Evolutionary conservation across 2,888 invertebrate species (phyloP).

Genomic region (Nemotelus pantherinus): DNA sequence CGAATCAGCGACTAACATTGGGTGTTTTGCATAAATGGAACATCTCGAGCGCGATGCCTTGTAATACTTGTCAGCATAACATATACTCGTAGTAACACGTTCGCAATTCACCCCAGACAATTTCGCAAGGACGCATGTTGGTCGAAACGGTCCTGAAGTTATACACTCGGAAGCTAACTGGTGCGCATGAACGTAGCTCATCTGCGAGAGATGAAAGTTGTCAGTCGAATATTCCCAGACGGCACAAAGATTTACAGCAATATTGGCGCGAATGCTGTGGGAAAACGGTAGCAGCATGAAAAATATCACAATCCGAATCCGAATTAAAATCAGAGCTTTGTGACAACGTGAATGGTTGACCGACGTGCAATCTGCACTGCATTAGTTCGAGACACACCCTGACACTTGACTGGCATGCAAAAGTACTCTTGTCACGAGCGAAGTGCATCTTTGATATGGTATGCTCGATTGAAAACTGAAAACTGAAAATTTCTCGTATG

Average conservation of each 20-base stretch:
- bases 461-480: constrained; percentile 29
- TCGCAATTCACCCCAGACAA: background rate
- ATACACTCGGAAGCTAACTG: background rate
- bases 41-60: constrained; percentile 3
- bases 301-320: background rate
- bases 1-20: background rate
- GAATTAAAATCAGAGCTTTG: constrained; percentile 29
- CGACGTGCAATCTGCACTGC: constrained; percentile 27
- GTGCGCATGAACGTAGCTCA: constrained; percentile 28
- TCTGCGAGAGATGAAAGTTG: background rate
- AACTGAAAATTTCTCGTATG: background rate
- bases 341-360: constrained; percentile 23
- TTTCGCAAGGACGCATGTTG: background rate
- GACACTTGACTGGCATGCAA: constrained; percentile 43
- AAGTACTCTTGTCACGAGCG: constrained; percentile 32
- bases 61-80: constrained; percentile 37
- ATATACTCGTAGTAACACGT: background rate
- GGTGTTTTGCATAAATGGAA: constrained; percentile 30
- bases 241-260: background rate
- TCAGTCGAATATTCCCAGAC: background rate
- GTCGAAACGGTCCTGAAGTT: no score
- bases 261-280: background rate
- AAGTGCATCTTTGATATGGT: constrained; percentile 24
- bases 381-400: constrained; percentile 39
- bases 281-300: constrained; percentile 1